Evolutionary conservation across 53 echinoderm and acorn worm genomes (phyloP).

Genomic region (Zoroaster sp.): DNA sequence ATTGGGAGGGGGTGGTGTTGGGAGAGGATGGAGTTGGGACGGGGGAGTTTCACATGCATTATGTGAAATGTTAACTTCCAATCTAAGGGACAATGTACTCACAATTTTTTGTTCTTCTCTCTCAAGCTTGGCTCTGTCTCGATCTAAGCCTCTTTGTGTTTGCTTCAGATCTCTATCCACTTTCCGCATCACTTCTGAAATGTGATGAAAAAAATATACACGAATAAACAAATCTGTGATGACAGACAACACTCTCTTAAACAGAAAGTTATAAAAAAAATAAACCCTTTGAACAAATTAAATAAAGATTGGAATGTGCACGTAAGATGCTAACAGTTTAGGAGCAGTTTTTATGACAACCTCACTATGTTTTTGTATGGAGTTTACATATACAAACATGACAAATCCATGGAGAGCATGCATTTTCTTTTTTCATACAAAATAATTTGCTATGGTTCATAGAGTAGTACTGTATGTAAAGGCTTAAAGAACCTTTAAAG

Average conservation of each 20-base stretch:
- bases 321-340: not conserved
- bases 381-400: too few relatives aligned
- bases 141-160: conserved; percentile 85
- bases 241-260: not conserved
- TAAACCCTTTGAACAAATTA: not conserved
- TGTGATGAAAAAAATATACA: not conserved
- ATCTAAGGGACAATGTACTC: too few relatives aligned
- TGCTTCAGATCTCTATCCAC: conserved; percentile 89
- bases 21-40: too few relatives aligned
- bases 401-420: too few relatives aligned
- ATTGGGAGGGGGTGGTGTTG: too few relatives aligned
- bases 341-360: not conserved
- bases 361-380: too few relatives aligned
- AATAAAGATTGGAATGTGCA: not conserved
- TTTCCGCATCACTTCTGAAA: conserved; percentile 83
- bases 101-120: conserved; percentile 92
- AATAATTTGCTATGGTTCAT: too few relatives aligned
- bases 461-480: too few relatives aligned
- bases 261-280: not conserved
- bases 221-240: not conserved
- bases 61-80: too few relatives aligned
- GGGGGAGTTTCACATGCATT: too few relatives aligned
- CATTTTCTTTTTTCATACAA: too few relatives aligned
- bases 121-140: conserved; percentile 84
- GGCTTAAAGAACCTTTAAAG: too few relatives aligned